phyloP scores from a whole-genome alignment of 2,888 invertebrate species.

The Dichetophora obliterata region DNA sequence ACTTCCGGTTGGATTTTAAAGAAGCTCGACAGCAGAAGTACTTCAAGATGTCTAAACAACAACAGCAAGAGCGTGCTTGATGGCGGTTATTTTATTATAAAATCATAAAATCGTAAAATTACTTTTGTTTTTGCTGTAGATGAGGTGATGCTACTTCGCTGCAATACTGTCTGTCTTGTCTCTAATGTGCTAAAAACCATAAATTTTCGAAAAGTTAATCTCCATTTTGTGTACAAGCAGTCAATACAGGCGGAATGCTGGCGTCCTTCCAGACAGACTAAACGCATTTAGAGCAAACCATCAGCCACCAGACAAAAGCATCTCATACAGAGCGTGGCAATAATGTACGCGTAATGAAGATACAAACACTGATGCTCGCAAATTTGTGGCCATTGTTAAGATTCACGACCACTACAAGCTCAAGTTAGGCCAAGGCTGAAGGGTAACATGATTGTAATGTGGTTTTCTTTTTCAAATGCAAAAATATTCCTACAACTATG shows the following conservation, averaged over 20 bases:
- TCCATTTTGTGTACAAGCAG: conserved; percentile 42
- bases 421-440: neutral
- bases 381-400: conserved; percentile 36
- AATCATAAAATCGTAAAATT: conserved; percentile 49
- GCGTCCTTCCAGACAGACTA: conserved; percentile 20
- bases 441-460: neutral
- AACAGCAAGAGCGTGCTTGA: conserved; percentile 45
- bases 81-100: conserved; percentile 51
- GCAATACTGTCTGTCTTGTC: neutral
- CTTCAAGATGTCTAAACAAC: conserved; percentile 49
- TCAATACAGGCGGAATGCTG: conserved; percentile 35
- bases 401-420: neutral
- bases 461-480: neutral
- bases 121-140: conserved; percentile 1
- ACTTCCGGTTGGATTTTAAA: too few species aligned
- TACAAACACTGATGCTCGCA: conserved; percentile 31
- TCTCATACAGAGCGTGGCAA: conserved; percentile 26
- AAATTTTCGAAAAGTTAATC: conserved; percentile 56
- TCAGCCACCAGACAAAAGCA: conserved; percentile 35
- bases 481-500: too few species aligned
- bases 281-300: neutral
- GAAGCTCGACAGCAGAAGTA: conserved; percentile 20
- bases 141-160: neutral
- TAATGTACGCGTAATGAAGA: conserved; percentile 52
- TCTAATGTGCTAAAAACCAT: conserved; percentile 55